Evolutionary conservation across 2,888 invertebrate genomes (phyloP), one percentile per base, ranked within the genome.

Genomic region (Siphonodentalium dalli): DNA sequence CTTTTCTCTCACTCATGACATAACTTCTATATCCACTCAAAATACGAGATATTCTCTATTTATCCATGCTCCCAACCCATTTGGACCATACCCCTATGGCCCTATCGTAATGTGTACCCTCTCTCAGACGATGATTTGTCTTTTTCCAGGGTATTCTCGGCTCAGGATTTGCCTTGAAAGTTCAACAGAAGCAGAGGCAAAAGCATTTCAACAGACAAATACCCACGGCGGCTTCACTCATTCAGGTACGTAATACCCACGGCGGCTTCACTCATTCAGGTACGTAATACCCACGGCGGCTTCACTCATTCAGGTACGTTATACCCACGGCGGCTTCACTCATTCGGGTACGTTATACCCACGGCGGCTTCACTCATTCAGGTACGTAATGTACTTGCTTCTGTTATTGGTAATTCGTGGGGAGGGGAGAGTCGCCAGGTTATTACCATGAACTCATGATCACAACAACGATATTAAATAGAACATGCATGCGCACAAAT

Each of bases 141-240:
- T 40, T 33, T 29, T 64, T 82, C 20, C 79, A 91, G 91, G 91
- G 91, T 65, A 92, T 92, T 67, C 84, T 91, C 42, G 91, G 91
- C 39, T 91, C 91, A 45, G 91, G 91, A 24, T 91, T 91, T 81
- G 91, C 91, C 38, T 83, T 91, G 55, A 91, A 91, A 84, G 91
- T 91, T 27, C 91, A 91, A 80, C 91, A 91, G 80, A 91, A 91
- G 79, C 91, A 91, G 80, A 86, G 91, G 49, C 91, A 91, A 80
- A 91, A 91, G 79, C 91, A 91, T 82, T 91, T 91, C 82, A 91
- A 91, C 79, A 85, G 90, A 51, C 87, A 88, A 75, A 91, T 91
- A 66, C 91, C 91, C 0, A 90, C 91, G 0, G 90, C 91, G 2
- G 91, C 91, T 20, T 89, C 90, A 84, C 82, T 91, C 58, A 91